Evolutionary conservation across 2,888 invertebrate genomes (phyloP).

Genomic region (Melanargia galathea): DNA sequence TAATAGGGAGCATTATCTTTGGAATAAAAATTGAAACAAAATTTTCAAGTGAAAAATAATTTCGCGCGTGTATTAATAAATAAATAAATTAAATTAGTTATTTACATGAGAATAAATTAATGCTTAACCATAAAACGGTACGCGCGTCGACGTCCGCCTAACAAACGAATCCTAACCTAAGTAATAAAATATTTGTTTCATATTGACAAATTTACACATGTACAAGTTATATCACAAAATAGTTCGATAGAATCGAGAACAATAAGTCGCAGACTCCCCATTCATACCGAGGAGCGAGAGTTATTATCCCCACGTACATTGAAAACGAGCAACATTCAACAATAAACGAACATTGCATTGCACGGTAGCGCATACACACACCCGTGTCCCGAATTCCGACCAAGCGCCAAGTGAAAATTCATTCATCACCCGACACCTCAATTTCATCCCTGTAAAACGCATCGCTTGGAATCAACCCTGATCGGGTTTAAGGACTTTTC

Average conservation of each 20-base stretch:
- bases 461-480: slow-evolving; percentile 65
- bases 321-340: slow-evolving; percentile 41
- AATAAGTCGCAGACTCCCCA: slow-evolving; percentile 76
- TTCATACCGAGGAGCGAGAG: slow-evolving; percentile 63
- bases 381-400: slow-evolving; percentile 30
- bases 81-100: slow-evolving; percentile 56
- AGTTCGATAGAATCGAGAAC: slow-evolving; percentile 51
- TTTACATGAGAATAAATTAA: slow-evolving; percentile 61
- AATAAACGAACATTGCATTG: slow-evolving; percentile 34
- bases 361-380: slow-evolving; percentile 28
- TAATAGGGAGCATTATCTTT: slow-evolving; percentile 42
- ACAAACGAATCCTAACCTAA: slow-evolving; percentile 35
- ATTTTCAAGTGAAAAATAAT: slow-evolving; percentile 50
- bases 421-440: slow-evolving; percentile 60
- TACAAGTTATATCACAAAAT: slow-evolving; percentile 42
- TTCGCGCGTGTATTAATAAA: slow-evolving; percentile 71
- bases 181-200: slow-evolving; percentile 37
- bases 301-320: slow-evolving; percentile 68
- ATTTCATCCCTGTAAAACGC: slow-evolving; percentile 52
- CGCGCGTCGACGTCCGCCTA: slow-evolving; percentile 45
- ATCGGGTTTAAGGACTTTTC: slow-evolving; percentile 59
- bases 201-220: slow-evolving; percentile 52
- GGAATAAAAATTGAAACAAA: slow-evolving; percentile 58
- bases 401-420: slow-evolving; percentile 56
- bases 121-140: slow-evolving; percentile 40